Percentiles rank a stretch among this genome's conserved stretches.
Conservation (phyloP, 2,797 vertebrate genomes). For the Sebastiscus albofasciatus region DNA sequence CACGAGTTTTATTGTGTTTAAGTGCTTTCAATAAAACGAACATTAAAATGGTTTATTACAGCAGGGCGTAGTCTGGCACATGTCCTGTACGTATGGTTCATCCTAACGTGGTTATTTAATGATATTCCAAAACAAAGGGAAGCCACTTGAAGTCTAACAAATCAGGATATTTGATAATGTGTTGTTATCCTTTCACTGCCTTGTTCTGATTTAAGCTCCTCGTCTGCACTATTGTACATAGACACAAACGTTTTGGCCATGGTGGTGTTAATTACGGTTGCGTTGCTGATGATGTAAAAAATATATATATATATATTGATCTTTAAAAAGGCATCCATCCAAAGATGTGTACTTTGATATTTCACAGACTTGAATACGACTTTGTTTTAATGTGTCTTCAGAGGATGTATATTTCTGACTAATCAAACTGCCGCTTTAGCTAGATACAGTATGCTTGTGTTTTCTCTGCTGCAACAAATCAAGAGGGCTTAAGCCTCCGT, state of each 20-base stretch:
- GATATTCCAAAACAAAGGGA: slow-evolving; percentile 31
- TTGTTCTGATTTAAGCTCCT: slow-evolving; percentile 72
- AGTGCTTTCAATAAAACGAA: background rate
- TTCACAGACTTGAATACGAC: slow-evolving; percentile 81
- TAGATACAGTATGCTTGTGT: slow-evolving; percentile 71
- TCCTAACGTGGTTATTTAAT: slow-evolving; percentile 27
- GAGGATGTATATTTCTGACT: slow-evolving; percentile 73
- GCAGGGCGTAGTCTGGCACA: slow-evolving; percentile 15
- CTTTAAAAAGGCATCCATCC: slow-evolving; percentile 79
- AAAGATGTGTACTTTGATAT: slow-evolving; percentile 84
- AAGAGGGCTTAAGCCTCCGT: slow-evolving; percentile 56
- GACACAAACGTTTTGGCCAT: slow-evolving; percentile 68
- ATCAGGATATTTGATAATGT: slow-evolving; percentile 51
- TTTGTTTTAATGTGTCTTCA: slow-evolving; percentile 72
- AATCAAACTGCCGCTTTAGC: slow-evolving; percentile 73
- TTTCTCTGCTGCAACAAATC: slow-evolving; percentile 76
- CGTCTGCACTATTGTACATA: slow-evolving; percentile 85
- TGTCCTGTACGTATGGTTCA: slow-evolving; percentile 13
- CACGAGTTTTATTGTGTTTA: slow-evolving; percentile 19
- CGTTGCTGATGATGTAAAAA: slow-evolving; percentile 65
- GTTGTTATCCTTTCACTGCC: slow-evolving; percentile 68
- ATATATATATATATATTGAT: slow-evolving; percentile 50
- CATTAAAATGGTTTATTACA: background rate
- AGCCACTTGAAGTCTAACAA: slow-evolving; percentile 46
- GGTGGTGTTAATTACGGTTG: slow-evolving; percentile 73